Conservation (phyloP, 2,888 invertebrate species). For the Aspidapion aeneum region DNA sequence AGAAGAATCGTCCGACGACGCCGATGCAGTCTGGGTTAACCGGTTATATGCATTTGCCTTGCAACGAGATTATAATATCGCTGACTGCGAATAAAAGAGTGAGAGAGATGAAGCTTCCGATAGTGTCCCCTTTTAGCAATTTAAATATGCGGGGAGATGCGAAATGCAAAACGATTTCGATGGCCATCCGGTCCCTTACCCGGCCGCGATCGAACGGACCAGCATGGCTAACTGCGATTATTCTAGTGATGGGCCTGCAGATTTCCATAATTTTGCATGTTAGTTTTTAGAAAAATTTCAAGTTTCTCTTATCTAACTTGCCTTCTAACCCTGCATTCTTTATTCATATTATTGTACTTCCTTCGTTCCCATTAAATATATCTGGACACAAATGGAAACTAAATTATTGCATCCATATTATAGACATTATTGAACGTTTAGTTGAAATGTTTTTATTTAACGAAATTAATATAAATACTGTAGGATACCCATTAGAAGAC, state of each 20-base stretch:
- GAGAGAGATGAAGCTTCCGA: constrained; percentile 45
- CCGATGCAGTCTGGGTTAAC: constrained; percentile 43
- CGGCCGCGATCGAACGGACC: constrained; percentile 28
- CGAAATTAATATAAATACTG: too few species aligned
- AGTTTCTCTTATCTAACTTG: too few species aligned
- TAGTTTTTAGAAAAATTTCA: too few species aligned
- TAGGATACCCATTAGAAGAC: too few species aligned
- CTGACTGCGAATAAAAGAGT: constrained; percentile 33
- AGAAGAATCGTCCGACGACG: constrained; percentile 31
- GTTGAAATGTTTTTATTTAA: too few species aligned
- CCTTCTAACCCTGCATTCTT: too few species aligned
- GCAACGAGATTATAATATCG: constrained; percentile 49
- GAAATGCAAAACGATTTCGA: constrained; percentile 46
- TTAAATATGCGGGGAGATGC: constrained; percentile 46
- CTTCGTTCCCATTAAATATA: too few species aligned
- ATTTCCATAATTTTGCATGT: constrained; percentile 44
- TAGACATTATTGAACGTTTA: too few species aligned
- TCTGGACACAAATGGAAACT: too few species aligned
- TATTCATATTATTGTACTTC: too few species aligned
- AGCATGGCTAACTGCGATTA: constrained; percentile 25
- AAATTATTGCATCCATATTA: too few species aligned
- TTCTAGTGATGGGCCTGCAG: constrained; percentile 29
- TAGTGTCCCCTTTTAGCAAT: constrained; percentile 51
- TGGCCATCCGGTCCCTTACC: constrained; percentile 36
- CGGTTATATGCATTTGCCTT: constrained; percentile 49